phyloP scores from a whole-genome alignment of 2,888 invertebrate genomes.

The Melikaiella ostensackeni region DNA sequence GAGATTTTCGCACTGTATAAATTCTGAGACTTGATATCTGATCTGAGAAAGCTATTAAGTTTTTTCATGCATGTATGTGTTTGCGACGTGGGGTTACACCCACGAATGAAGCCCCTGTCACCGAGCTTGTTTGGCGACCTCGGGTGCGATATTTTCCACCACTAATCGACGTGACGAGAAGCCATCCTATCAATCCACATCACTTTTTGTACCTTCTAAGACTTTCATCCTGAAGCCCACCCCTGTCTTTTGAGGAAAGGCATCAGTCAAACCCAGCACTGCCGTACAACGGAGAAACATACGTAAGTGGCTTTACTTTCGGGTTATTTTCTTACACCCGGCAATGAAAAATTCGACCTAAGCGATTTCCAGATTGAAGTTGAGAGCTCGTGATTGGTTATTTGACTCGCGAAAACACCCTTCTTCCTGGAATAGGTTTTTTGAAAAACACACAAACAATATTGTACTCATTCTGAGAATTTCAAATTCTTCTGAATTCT shows the following conservation, averaged over 20 bases:
- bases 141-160: conserved; percentile 9
- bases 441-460: too few species aligned
- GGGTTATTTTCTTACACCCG: too few species aligned
- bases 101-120: conserved; percentile 23
- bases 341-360: too few species aligned
- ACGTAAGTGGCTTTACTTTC: too few species aligned
- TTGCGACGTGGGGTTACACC: not conserved
- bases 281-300: too few species aligned
- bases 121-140: not conserved
- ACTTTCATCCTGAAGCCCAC: not conserved
- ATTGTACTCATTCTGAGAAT: too few species aligned
- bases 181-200: conserved; percentile 30
- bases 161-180: conserved; percentile 30
- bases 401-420: too few species aligned
- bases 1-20: not conserved
- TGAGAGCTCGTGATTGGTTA: too few species aligned
- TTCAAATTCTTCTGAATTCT: too few species aligned
- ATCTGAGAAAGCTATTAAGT: not conserved
- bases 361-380: too few species aligned
- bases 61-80: not conserved
- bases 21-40: not conserved
- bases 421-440: too few species aligned
- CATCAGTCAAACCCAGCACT: conserved; percentile 16
- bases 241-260: conserved; percentile 1
- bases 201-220: conserved; percentile 26